Evolutionary conservation across 2,888 invertebrate genomes (phyloP).

Genomic region (Caenorhabditis imperialis): DNA sequence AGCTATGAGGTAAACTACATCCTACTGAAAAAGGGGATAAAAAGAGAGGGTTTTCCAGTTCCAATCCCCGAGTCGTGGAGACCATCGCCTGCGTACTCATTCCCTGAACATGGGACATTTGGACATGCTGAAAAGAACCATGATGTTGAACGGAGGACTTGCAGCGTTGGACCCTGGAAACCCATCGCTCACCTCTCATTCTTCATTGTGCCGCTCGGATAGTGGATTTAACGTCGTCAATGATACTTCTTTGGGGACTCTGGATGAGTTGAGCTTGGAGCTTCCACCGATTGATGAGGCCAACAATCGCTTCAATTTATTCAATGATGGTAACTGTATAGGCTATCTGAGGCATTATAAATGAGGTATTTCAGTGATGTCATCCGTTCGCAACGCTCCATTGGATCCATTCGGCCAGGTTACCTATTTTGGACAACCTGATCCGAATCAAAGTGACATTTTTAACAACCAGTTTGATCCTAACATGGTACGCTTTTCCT

Average conservation of each 20-base stretch:
- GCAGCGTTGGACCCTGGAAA: slow-evolving; percentile 39
- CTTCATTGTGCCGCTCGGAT: slow-evolving; percentile 65
- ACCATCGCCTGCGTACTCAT: slow-evolving; percentile 60
- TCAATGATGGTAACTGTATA: slow-evolving; percentile 19
- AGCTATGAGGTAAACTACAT: slow-evolving; percentile 21
- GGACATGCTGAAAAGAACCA: slow-evolving; percentile 55
- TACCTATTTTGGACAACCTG: slow-evolving; percentile 25
- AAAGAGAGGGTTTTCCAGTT: slow-evolving; percentile 39
- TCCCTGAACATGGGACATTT: slow-evolving; percentile 69
- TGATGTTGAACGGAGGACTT: slow-evolving; percentile 28
- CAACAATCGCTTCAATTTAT: slow-evolving; percentile 37
- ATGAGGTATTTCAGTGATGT: slow-evolving; percentile 43
- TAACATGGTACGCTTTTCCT: slow-evolving; percentile 19
- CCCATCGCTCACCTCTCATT: slow-evolving; percentile 56
- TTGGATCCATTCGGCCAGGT: slow-evolving; percentile 35
- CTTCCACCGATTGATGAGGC: slow-evolving; percentile 64
- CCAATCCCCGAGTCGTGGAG: slow-evolving; percentile 30
- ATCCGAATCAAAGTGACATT: slow-evolving; percentile 29
- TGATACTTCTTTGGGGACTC: slow-evolving; percentile 50
- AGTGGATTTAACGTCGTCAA: slow-evolving; percentile 62
- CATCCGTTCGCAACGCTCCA: slow-evolving; percentile 61
- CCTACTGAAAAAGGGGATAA: not conserved
- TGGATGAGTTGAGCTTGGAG: slow-evolving; percentile 67
- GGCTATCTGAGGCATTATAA: not conserved
- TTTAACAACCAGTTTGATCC: slow-evolving; percentile 33